Evolutionary conservation across 1,140 invertebrate genomes (phyloP).

Genomic region (Macrobrachium nipponense): DNA sequence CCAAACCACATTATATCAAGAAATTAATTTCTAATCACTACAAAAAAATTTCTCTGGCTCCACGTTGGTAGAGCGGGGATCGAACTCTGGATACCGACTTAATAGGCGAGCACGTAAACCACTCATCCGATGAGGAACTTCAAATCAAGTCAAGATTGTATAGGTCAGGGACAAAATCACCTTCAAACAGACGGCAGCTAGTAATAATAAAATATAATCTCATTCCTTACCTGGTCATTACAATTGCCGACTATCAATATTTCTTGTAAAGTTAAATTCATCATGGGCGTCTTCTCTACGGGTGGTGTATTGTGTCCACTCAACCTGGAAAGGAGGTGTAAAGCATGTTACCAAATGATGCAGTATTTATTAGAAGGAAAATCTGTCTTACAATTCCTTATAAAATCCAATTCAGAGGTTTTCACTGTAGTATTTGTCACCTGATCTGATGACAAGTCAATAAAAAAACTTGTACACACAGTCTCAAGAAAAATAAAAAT

Average conservation of each 20-base stretch:
- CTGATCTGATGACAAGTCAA: neutral
- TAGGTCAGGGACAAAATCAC: too few relatives aligned
- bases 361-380: neutral
- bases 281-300: conserved; percentile 84
- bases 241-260: conserved; percentile 95
- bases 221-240: conserved; percentile 80
- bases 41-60: too few relatives aligned
- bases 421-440: too few relatives aligned
- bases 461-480: neutral
- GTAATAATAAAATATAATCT: neutral
- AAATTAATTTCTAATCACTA: too few relatives aligned
- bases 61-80: too few relatives aligned
- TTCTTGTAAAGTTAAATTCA: conserved; percentile 91
- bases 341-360: neutral
- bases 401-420: neutral
- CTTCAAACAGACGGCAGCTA: too few relatives aligned
- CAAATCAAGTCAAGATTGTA: too few relatives aligned
- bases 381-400: neutral
- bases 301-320: conserved; percentile 87
- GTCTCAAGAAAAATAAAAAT: neutral
- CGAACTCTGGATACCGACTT: too few relatives aligned
- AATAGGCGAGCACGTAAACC: too few relatives aligned
- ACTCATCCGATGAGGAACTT: too few relatives aligned
- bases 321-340: conserved; percentile 71
- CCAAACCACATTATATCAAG: too few relatives aligned